Evolutionary conservation across 2,113 vertebrate genomes (phyloP), one percentile per base, ranked within the genome.

Genomic region (Gnathonemus longibarbis): DNA sequence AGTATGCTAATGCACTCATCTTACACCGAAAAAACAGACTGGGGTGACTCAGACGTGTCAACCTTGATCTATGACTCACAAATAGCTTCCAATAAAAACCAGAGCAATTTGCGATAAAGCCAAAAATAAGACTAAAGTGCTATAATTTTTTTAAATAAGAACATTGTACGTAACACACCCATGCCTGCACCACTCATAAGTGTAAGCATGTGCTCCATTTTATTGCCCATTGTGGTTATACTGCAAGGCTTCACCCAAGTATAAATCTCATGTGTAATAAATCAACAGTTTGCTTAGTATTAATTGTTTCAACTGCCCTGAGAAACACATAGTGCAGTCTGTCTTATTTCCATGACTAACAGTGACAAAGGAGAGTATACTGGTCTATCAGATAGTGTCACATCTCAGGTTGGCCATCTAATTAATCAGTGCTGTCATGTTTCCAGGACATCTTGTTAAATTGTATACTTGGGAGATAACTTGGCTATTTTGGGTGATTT

Each of bases 41-140:
- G 50, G 48, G 50, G 86, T 56, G 86, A 87, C 86, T 87, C 86
- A 87, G 27, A 87, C 86, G 35, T 53, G 86, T 53, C 86, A 53
- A 35, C 49, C 9, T 87, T 87, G 86, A 56, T 87, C 86, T 87
- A 56, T 87, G 86, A 87, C 86, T 87, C 86, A 87, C 50, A 39
- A 56, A 56, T 53, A 27, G 50, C 50, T 56, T 87, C 86, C 86
- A 87, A 39, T 52, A 87, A 87, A 87, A 87, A 87, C n/a, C 86
- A 56, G 86, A n/a, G 50, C 86, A 87, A 53, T 87, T 35, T 87
- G 50, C 35, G 86, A 87, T 56, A 52, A 56, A 35, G 86, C 86
- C 86, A 87, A 53, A 87, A 87, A 87, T 87, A 87, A 87, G 83
- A 85, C 83, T 85, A 24, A 85, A 49, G 83, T 85, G 83, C 83